Percentiles rank a stretch among this genome's conserved stretches.
phyloP scores from a whole-genome alignment of 2,797 vertebrate species.

The Urosaurus nigricauda region DNA sequence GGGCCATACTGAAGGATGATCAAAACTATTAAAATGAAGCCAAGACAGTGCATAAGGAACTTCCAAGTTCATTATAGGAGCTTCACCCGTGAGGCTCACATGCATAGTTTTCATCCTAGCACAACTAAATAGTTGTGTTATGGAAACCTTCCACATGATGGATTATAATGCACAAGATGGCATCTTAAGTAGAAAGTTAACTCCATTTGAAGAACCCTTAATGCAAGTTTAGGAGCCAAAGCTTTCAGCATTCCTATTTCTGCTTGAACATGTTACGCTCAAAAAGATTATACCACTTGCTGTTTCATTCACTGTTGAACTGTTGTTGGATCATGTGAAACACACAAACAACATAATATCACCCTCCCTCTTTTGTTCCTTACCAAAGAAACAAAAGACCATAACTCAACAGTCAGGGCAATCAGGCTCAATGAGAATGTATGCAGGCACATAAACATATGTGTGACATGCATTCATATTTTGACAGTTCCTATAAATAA shows the following conservation, averaged over 20 bases:
- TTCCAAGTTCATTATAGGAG: background rate
- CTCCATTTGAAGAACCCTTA: constrained; percentile 9
- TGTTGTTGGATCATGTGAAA: constrained; percentile 22
- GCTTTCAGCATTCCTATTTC: constrained; percentile 1
- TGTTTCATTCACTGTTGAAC: background rate
- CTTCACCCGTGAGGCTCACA: background rate
- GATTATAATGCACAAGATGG: background rate
- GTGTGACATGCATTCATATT: constrained; percentile 14
- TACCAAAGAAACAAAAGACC: constrained; percentile 39
- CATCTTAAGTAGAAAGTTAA: background rate
- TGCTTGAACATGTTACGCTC: constrained; percentile 4
- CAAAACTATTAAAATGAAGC: background rate
- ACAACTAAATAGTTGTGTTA: background rate
- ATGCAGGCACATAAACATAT: constrained; percentile 3
- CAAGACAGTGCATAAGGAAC: background rate
- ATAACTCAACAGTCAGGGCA: constrained; percentile 39
- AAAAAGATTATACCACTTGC: constrained; percentile 3
- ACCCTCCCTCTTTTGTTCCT: constrained; percentile 38
- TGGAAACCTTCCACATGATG: background rate
- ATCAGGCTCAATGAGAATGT: constrained; percentile 6
- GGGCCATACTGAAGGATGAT: background rate
- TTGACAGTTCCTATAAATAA: constrained; percentile 41
- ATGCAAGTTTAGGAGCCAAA: background rate
- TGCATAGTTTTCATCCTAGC: background rate
- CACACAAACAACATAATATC: constrained; percentile 26